phyloP scores from a whole-genome alignment of 2,113 vertebrate genomes.

The Melanerpes formicivorus region DNA sequence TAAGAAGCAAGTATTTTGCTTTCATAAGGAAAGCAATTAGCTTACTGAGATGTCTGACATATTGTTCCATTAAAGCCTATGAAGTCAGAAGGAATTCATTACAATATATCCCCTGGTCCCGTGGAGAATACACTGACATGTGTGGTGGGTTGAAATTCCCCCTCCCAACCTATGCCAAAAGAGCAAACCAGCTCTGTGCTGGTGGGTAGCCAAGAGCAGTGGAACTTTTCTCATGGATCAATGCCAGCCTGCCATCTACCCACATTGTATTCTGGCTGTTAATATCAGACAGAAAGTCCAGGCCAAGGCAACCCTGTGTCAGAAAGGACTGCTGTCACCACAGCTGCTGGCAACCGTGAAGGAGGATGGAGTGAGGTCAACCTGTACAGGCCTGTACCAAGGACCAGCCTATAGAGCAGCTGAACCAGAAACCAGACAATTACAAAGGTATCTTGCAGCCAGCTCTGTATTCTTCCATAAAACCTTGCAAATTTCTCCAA shows the following conservation, averaged over 20 bases:
- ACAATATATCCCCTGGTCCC: background rate
- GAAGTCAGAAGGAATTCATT: background rate
- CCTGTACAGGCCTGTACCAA: background rate
- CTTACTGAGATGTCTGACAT: background rate
- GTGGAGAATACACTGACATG: background rate
- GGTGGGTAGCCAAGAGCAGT: background rate
- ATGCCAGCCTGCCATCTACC: rapidly evolving
- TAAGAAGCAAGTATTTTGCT: background rate
- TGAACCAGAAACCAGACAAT: background rate
- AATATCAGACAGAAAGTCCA: constrained; percentile 1
- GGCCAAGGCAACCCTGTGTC: background rate
- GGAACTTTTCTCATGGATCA: background rate
- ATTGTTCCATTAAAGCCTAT: background rate
- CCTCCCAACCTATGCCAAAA: background rate
- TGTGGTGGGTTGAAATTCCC: background rate
- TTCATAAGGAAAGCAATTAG: background rate
- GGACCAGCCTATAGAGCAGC: background rate
- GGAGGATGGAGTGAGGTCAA: background rate
- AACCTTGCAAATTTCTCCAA: background rate
- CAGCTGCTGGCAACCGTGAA: background rate
- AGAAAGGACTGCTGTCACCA: background rate
- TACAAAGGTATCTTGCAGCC: background rate
- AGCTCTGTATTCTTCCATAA: background rate
- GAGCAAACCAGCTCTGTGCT: background rate
- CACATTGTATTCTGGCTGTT: background rate